Conservation (phyloP, 2,113 vertebrate genomes). For the Sphaerodactylus townsendi region DNA sequence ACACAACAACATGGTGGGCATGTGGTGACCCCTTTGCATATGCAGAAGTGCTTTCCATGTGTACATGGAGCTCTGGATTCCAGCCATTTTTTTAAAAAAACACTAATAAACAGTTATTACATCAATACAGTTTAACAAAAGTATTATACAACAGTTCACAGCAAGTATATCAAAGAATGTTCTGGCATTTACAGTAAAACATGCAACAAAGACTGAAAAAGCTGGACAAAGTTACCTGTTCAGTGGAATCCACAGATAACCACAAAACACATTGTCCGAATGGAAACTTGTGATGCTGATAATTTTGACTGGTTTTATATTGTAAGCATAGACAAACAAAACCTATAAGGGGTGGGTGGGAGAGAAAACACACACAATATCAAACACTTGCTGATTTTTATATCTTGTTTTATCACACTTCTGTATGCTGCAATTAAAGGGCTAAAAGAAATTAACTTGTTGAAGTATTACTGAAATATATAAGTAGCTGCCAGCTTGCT, state of each 20-base stretch:
- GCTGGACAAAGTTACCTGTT: slow-evolving; percentile 59
- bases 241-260: slow-evolving; percentile 64
- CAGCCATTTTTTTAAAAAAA: neutral
- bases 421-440: neutral
- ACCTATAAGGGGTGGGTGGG: slow-evolving; percentile 56
- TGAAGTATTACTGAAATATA: neutral
- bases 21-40: neutral
- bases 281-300: slow-evolving; percentile 45
- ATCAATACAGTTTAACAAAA: neutral
- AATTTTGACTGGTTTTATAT: slow-evolving; percentile 48
- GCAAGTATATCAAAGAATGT: neutral
- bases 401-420: neutral
- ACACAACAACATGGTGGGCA: neutral
- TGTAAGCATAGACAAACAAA: slow-evolving; percentile 71
- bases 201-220: slow-evolving; percentile 61
- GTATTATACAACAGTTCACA: neutral
- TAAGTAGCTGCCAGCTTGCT: neutral
- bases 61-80: too few relatives aligned
- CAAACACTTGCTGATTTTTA: neutral
- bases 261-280: slow-evolving; percentile 52
- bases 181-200: slow-evolving; percentile 53
- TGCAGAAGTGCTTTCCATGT: neutral
- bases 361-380: neutral
- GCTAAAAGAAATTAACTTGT: neutral
- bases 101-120: neutral